phyloP scores from a whole-genome alignment of 2,797 vertebrate species.

The Sebastes vulpes region DNA sequence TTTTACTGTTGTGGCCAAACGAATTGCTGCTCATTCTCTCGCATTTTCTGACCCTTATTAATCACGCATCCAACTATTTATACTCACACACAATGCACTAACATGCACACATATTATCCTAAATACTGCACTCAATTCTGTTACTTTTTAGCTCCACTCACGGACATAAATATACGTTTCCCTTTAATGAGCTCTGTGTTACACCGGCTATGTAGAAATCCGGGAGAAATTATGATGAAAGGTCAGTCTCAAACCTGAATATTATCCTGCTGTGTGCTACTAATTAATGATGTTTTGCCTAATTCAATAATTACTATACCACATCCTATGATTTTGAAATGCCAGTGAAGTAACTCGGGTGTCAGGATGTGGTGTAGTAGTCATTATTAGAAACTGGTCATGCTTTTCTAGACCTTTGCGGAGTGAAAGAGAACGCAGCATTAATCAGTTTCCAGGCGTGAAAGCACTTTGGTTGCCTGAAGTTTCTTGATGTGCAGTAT shows the following conservation, averaged over 20 bases:
- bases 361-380: constrained; percentile 2
- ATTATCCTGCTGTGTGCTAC: constrained; percentile 16
- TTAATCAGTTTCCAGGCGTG: constrained; percentile 41
- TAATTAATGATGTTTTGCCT: constrained; percentile 32
- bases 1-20: constrained; percentile 24
- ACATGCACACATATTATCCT: constrained; percentile 21
- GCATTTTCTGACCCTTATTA: constrained; percentile 48
- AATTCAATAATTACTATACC: constrained; percentile 32
- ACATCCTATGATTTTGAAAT: constrained; percentile 22
- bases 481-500: constrained; percentile 39
- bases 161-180: constrained; percentile 35
- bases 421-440: constrained; percentile 23
- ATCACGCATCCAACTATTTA: constrained; percentile 46
- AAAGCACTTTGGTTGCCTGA: constrained; percentile 41
- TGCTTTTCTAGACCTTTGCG: not conserved
- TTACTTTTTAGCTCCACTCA: not conserved
- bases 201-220: constrained; percentile 19
- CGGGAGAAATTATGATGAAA: constrained; percentile 31
- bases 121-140: constrained; percentile 2
- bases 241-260: constrained; percentile 20
- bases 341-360: not conserved
- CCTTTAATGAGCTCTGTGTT: constrained; percentile 41
- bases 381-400: not conserved
- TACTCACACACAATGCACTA: not conserved
- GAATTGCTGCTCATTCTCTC: constrained; percentile 23